These are phyloP conservation scores for Gobiocypris rarus DNA, from an alignment of 2,113 vertebrate genomes.

Conservation along the genomic window DNA sequence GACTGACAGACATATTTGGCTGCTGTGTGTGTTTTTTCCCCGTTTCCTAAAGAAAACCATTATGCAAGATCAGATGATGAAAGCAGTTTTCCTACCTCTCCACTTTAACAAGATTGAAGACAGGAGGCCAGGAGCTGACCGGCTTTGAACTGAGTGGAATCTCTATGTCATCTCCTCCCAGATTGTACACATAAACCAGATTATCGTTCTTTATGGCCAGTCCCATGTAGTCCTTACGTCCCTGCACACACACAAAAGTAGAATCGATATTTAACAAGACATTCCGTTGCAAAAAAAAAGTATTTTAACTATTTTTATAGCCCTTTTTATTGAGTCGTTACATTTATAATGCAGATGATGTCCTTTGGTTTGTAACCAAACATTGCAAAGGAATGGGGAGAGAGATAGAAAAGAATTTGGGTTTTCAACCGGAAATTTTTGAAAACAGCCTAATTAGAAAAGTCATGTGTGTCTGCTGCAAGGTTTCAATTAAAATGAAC, in stretches of 20 bases:
- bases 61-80: not conserved
- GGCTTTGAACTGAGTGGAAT: conserved; percentile 93
- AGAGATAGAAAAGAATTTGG: not conserved
- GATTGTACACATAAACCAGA: conserved; percentile 91
- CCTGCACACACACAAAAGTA: conserved; percentile 70
- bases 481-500: not conserved
- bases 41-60: not conserved
- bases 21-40: not conserved
- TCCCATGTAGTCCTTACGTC: conserved; percentile 90
- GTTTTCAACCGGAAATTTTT: not conserved
- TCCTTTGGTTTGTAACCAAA: not conserved
- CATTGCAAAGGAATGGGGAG: not conserved
- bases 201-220: conserved; percentile 96
- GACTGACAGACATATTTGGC: not conserved
- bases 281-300: not conserved
- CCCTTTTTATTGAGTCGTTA: not conserved
- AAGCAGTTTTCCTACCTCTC: conserved; percentile 82
- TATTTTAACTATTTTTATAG: not conserved
- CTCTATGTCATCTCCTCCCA: conserved; percentile 89
- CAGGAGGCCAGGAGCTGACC: conserved; percentile 91
- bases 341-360: not conserved
- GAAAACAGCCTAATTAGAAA: not conserved
- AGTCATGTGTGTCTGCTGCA: not conserved
- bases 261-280: not conserved
- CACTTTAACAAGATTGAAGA: conserved; percentile 94